A percentile compares a stretch with the other conserved stretches of the same genome.
phyloP scores from a whole-genome alignment of 2,888 invertebrate genomes.

The Acanthosepion lycidas region DNA sequence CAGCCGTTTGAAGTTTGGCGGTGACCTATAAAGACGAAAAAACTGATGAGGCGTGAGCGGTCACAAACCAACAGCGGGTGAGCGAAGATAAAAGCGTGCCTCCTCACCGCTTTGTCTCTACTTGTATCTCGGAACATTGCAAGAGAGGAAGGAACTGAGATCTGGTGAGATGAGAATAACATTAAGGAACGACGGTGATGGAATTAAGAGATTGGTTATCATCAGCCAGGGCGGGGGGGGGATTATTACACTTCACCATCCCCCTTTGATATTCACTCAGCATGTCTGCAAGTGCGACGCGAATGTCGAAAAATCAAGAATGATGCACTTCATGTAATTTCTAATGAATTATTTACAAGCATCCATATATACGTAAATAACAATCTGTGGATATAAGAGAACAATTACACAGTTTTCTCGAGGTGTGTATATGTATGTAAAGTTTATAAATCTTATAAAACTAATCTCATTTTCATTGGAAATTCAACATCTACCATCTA shows the following conservation, averaged over 20 bases:
- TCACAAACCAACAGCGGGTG: not conserved
- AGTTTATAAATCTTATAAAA: not conserved
- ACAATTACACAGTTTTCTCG: not conserved
- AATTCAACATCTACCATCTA: not conserved
- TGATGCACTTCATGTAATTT: slow-evolving; percentile 5
- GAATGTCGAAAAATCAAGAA: not conserved
- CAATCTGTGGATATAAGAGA: not conserved
- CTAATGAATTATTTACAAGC: not conserved
- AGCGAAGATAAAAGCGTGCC: not conserved
- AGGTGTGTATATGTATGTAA: not conserved
- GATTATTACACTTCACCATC: slow-evolving; percentile 16
- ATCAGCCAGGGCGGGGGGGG: too few species aligned
- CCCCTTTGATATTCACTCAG: slow-evolving; percentile 15
- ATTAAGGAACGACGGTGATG: not conserved
- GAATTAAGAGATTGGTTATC: slow-evolving; percentile 6
- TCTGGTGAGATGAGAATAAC: not conserved
- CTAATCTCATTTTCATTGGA: not conserved
- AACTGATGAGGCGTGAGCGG: slow-evolving; percentile 9
- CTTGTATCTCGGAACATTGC: not conserved
- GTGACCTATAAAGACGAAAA: not conserved
- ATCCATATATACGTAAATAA: not conserved
- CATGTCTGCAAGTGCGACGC: not conserved
- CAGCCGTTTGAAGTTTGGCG: not conserved
- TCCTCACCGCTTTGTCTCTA: not conserved
- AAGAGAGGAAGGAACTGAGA: too few species aligned